Conservation (phyloP, 2,797 vertebrate species). For the Lutjanus campechanus region DNA sequence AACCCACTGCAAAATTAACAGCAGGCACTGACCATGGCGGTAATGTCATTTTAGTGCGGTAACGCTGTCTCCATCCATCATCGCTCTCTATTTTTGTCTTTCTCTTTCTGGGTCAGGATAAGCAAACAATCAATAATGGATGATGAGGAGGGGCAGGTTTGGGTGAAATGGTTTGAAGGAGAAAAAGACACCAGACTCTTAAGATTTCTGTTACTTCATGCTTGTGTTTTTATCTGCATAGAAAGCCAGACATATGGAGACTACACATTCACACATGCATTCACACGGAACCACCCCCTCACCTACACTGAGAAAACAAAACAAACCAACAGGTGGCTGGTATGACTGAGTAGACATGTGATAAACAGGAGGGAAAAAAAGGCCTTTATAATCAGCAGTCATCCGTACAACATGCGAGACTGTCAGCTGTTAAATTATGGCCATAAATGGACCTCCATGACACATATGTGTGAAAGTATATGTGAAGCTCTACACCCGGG, state of each 20-base stretch:
- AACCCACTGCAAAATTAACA: conserved; percentile 28
- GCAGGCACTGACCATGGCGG: conserved; percentile 14
- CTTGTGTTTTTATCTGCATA: background rate
- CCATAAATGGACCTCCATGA: background rate
- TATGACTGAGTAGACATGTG: background rate
- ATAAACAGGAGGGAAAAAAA: background rate
- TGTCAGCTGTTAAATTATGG: background rate
- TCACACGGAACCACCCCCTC: background rate
- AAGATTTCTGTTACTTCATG: background rate
- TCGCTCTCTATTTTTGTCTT: conserved; percentile 36
- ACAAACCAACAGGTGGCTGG: conserved; percentile 25
- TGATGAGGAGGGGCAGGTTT: conserved; percentile 24
- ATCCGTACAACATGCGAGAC: background rate
- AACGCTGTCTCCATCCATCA: conserved; percentile 35
- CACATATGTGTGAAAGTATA: background rate
- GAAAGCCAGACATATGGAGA: conserved; percentile 2
- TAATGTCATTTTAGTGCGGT: conserved; percentile 17
- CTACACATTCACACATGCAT: background rate
- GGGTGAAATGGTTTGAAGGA: conserved; percentile 14
- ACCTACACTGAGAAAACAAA: conserved; percentile 1
- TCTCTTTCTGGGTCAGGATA: conserved; percentile 18
- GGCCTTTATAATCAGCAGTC: background rate
- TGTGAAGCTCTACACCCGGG: too few relatives aligned
- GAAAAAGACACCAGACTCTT: background rate
- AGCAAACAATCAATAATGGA: conserved; percentile 55